phyloP scores from a whole-genome alignment of 1,140 invertebrate species.

The Dreissena rostriformis region DNA sequence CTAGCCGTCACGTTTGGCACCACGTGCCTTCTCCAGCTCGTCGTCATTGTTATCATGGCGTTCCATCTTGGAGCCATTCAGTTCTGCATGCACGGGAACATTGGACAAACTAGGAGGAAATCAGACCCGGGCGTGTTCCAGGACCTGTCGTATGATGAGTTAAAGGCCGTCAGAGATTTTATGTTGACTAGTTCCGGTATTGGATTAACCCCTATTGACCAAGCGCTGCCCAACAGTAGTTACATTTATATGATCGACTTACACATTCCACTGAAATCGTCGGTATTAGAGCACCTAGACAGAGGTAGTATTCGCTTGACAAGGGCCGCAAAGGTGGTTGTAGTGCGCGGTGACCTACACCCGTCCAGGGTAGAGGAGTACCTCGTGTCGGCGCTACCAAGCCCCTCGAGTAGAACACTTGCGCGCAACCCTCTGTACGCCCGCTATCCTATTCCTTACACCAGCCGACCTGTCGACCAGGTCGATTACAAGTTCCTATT shows the following conservation, averaged over 20 bases:
- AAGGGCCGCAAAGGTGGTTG: conserved; percentile 72
- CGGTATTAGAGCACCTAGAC: conserved; percentile 70
- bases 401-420: conserved; percentile 62
- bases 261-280: conserved; percentile 72
- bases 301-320: conserved; percentile 62
- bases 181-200: conserved; percentile 64
- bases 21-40: conserved; percentile 51
- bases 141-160: conserved; percentile 72
- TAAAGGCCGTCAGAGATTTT: conserved; percentile 68
- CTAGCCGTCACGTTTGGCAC: conserved; percentile 29
- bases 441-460: conserved; percentile 69
- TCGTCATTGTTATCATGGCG: conserved; percentile 51
- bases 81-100: conserved; percentile 51
- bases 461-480: conserved; percentile 68
- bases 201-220: conserved; percentile 62
- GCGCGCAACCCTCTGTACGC: conserved; percentile 71
- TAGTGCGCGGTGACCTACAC: conserved; percentile 73
- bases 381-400: conserved; percentile 72
- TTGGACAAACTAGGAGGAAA: conserved; percentile 54
- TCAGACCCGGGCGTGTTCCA: conserved; percentile 72
- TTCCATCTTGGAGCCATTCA: conserved; percentile 27
- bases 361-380: conserved; percentile 75
- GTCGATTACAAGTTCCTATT: conserved; percentile 70
- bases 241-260: conserved; percentile 77
- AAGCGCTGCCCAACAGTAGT: conserved; percentile 67